These are phyloP conservation scores for Oopsacas minuta DNA, from an alignment of 37 sponge, comb jelly and placozoan genomes.

Conservation along the genomic window DNA sequence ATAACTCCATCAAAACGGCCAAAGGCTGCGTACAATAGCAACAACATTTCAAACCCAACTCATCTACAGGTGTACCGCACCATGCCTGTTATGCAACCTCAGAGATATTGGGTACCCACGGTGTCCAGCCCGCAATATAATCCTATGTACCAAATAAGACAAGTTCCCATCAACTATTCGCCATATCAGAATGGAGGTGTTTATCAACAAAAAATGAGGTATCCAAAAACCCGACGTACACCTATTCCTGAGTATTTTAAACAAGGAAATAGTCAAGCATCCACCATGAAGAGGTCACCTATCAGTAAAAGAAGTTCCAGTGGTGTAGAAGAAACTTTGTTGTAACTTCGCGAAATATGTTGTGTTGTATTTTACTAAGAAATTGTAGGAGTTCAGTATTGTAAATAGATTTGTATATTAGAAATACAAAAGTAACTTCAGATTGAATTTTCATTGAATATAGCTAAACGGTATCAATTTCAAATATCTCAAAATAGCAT, in stretches of 20 bases:
- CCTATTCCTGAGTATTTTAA: neutral
- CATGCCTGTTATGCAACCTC: neutral
- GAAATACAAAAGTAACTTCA: too few relatives aligned
- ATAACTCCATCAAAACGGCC: neutral
- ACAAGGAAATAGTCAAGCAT: neutral
- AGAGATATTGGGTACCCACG: neutral
- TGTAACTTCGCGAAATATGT: too few relatives aligned
- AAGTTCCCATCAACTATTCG: neutral
- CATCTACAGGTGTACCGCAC: neutral
- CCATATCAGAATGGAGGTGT: neutral
- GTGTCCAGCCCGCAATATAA: neutral
- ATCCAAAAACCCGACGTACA: neutral
- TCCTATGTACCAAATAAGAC: neutral
- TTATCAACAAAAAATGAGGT: neutral
- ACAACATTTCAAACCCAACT: neutral
- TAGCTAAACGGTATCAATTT: too few relatives aligned
- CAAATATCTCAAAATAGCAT: neutral
- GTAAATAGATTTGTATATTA: too few relatives aligned
- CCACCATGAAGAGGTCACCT: neutral
- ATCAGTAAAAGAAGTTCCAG: neutral
- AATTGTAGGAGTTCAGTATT: too few relatives aligned
- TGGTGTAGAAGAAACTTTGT: constrained; percentile 16
- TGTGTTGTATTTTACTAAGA: too few relatives aligned
- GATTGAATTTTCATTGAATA: too few relatives aligned
- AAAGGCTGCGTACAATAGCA: neutral